phyloP scores from a whole-genome alignment of 1,140 invertebrate genomes.

The Sweltsa coloradensis region DNA sequence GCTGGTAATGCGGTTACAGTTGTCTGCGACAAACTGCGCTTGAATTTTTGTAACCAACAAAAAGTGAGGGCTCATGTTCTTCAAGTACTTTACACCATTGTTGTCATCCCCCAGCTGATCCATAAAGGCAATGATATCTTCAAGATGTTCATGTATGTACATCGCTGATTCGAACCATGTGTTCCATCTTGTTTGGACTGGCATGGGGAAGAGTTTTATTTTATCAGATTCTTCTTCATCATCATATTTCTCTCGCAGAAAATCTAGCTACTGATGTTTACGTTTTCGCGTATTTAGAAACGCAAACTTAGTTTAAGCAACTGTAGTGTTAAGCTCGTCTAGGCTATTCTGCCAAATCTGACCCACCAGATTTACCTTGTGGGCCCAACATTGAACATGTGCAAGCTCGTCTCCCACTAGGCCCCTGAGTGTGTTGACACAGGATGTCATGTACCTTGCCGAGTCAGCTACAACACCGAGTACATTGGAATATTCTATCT shows the following conservation, averaged over 20 bases:
- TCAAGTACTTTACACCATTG: no score
- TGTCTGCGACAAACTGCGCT: no score
- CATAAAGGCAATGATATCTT: no score
- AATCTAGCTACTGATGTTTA: not conserved
- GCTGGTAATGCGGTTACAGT: no score
- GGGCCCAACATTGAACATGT: conserved; percentile 1
- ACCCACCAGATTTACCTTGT: not conserved
- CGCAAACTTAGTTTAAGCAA: not conserved
- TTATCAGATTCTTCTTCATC: no score
- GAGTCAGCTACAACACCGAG: not conserved
- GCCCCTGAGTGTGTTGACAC: not conserved
- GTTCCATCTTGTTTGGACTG: no score
- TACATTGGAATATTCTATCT: not conserved
- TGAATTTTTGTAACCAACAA: no score
- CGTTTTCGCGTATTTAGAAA: not conserved
- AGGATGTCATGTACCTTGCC: not conserved
- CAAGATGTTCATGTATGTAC: no score
- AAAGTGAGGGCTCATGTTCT: no score
- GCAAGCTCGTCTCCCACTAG: not conserved
- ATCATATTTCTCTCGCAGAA: not conserved
- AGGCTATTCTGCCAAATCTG: not conserved
- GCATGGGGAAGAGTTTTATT: no score
- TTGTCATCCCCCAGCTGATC: no score
- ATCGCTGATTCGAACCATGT: no score
- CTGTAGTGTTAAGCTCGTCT: not conserved